Percentiles rank a stretch among this genome's conserved stretches.
Conservation (phyloP, 1,140 invertebrate genomes). For the Ptiloglossa arizonensis region DNA sequence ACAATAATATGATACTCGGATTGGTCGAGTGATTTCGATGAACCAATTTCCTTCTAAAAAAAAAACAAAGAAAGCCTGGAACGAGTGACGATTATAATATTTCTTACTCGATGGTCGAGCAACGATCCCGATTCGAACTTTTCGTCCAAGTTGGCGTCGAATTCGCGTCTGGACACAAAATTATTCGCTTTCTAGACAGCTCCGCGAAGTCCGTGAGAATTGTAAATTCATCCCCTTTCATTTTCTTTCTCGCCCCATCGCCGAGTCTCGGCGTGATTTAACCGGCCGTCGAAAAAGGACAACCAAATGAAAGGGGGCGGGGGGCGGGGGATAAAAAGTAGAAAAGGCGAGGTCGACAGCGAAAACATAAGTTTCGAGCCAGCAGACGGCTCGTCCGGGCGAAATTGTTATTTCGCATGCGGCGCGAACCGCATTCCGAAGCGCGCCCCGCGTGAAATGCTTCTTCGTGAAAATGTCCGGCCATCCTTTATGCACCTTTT, state of each 20-base stretch:
- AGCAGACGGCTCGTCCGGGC: not conserved
- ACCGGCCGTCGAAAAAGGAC: constrained; percentile 12
- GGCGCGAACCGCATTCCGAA: constrained; percentile 57
- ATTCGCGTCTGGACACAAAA: too few relatives aligned
- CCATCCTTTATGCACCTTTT: constrained; percentile 62
- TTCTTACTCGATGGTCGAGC: too few relatives aligned
- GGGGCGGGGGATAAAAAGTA: not conserved
- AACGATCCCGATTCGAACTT: not conserved
- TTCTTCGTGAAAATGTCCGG: constrained; percentile 64
- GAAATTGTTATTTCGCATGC: constrained; percentile 68
- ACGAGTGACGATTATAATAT: too few relatives aligned
- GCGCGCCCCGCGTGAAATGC: constrained; percentile 55
- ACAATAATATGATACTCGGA: too few relatives aligned
- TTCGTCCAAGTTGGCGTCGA: too few relatives aligned
- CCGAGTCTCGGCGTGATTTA: constrained; percentile 59
- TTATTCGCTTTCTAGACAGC: too few relatives aligned
- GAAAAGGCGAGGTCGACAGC: not conserved
- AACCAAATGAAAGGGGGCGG: too few relatives aligned
- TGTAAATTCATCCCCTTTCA: constrained; percentile 60
- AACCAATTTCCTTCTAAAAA: too few relatives aligned
- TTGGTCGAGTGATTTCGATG: too few relatives aligned
- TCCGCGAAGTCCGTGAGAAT: constrained; percentile 32
- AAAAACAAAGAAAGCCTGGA: too few relatives aligned
- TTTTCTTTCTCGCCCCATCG: not conserved
- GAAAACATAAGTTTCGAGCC: constrained; percentile 19